Evolutionary conservation across 2,888 invertebrate genomes (phyloP).

Genomic region (Cancer borealis): DNA sequence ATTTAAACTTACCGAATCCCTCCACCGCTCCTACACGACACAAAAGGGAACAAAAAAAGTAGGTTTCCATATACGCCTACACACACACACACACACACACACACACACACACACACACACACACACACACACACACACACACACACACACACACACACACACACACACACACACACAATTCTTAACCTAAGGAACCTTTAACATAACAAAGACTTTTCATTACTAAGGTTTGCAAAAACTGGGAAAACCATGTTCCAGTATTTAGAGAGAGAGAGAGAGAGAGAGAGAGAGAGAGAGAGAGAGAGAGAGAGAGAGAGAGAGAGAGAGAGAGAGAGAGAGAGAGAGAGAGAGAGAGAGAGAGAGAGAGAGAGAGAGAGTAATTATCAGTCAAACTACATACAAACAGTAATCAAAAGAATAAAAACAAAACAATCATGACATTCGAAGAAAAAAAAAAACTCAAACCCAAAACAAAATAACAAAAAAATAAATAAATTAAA

Average conservation of each 20-base stretch:
- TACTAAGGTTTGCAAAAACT: not conserved
- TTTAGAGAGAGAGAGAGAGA: not conserved
- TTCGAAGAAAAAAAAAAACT: too few relatives aligned
- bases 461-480: too few relatives aligned
- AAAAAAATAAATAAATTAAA: too few relatives aligned
- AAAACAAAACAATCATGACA: too few relatives aligned
- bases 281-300: not conserved
- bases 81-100: not conserved
- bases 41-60: not conserved
- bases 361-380: too few relatives aligned
- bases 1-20: not conserved
- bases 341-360: too few relatives aligned
- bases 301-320: too few relatives aligned
- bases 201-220: not conserved
- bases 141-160: constrained; percentile 32
- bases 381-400: too few relatives aligned
- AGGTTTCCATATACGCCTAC: constrained; percentile 11
- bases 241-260: not conserved
- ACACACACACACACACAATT: not conserved
- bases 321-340: too few relatives aligned
- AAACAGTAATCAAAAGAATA: too few relatives aligned
- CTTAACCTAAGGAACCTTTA: constrained; percentile 22
- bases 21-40: not conserved
- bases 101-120: not conserved
- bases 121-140: constrained; percentile 32